Evolutionary conservation across 2,113 vertebrate species (phyloP).

Genomic region (Pardalotus punctatus): DNA sequence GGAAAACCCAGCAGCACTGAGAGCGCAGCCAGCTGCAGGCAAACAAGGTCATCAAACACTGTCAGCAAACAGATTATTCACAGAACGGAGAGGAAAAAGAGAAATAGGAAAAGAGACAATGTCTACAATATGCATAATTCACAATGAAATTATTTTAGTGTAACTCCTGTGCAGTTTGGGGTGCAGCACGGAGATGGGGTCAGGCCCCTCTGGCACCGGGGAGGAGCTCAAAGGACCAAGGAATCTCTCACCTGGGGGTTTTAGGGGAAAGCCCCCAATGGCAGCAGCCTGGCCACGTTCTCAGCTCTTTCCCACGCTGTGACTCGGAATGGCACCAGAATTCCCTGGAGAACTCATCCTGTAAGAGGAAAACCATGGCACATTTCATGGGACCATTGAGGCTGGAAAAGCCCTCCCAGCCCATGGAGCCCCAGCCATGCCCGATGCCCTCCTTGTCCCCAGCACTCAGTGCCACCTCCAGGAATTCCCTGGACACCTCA

Average conservation of each 20-base stretch:
- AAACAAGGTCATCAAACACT: background rate
- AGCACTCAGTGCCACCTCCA: background rate
- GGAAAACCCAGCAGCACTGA: background rate
- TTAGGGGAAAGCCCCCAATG: background rate
- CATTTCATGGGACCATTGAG: fast-evolving
- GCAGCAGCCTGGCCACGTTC: too few relatives aligned
- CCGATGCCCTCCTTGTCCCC: background rate
- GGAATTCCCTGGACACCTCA: background rate
- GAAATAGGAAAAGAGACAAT: background rate
- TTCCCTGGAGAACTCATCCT: background rate
- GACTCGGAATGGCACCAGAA: fast-evolving
- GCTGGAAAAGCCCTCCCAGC: background rate
- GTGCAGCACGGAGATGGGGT: fast-evolving
- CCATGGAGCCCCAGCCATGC: fast-evolving
- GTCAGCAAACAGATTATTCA: background rate
- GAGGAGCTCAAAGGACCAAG: background rate
- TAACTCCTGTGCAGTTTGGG: too few relatives aligned
- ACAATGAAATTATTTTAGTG: fast-evolving
- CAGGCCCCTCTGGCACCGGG: fast-evolving
- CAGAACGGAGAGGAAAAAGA: background rate
- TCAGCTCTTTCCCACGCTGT: fast-evolving
- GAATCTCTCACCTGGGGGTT: fast-evolving
- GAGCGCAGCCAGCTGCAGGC: background rate
- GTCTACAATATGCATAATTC: fast-evolving
- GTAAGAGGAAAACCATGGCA: background rate